Evolutionary conservation across 2,113 vertebrate genomes (phyloP), one percentile per base, ranked within the genome.

Genomic region (Odontesthes bonariensis): DNA sequence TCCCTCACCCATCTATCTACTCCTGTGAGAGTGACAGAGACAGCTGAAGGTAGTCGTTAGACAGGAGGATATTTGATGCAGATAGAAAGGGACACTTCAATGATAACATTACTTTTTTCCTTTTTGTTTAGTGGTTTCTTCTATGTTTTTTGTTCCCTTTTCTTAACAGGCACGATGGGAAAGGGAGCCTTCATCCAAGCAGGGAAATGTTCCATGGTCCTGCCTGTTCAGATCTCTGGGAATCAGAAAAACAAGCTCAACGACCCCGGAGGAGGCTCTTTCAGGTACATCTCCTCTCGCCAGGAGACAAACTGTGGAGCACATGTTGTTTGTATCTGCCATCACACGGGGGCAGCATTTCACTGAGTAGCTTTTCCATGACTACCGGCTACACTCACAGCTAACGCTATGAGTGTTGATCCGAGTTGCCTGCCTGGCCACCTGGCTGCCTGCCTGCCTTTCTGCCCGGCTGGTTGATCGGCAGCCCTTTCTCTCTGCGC

Each of bases 321-420:
- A 6, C 53, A 60, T 79, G 86, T 31, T 67, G 67, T 86, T 90
- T 57, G 56, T 0, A 2, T 0, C 67, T 54, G 19, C 68, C 53
- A 68, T 88, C 98, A 97, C 95, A 94, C 93, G 97, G 93, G 95
- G 96, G 96, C 96, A 96, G 94, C 94, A 91, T 96, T 95, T 94
- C 92, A 94, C 93, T 94, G 90, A 87, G 84, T 90, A 93, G 93
- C 31, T 54, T 17, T 40, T 22, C 2, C 27, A 75, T 90, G 76
- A 88, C 90, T 92, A 86, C 79, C 42, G 90, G 92, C 90, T 71
- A 90, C 83, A 87, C 89, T 92, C 84, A 83, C 75, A 91, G 92
- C 90, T 68, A 88, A 84, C 71, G 81, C 84, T 89, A 38, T 52
- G 69, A 88, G 84, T 90, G 75, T 86, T 86, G 81, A 77, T 78